These are phyloP conservation scores for Bombus confusus DNA, from an alignment of 1,140 invertebrate species.

Conservation along the genomic window DNA sequence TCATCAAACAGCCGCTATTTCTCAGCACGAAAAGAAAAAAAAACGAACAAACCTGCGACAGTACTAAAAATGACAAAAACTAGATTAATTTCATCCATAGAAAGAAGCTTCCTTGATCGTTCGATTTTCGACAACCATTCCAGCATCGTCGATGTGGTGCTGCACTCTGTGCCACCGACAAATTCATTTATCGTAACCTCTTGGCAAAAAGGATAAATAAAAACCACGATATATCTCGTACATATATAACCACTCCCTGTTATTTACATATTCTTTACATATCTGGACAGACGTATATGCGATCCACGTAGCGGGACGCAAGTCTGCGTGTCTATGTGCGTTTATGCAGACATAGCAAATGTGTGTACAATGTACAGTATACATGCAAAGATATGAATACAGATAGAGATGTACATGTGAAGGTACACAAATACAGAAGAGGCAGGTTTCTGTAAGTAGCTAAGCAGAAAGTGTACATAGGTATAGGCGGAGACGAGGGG, in stretches of 20 bases:
- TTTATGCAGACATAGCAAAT: background rate
- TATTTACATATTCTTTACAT: conserved; percentile 57
- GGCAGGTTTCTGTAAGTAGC: conserved; percentile 38
- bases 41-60: background rate
- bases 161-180: conserved; percentile 19
- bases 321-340: background rate
- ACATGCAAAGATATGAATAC: background rate
- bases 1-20: background rate
- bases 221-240: conserved; percentile 38
- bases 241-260: conserved; percentile 47
- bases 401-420: no score
- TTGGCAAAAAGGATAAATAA: conserved; percentile 23
- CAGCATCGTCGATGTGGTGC: background rate
- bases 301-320: background rate
- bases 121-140: conserved; percentile 11
- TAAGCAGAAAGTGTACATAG: conserved; percentile 69
- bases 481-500: conserved; percentile 79
- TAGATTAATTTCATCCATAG: background rate
- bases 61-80: background rate
- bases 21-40: no score
- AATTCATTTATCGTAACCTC: conserved; percentile 39
- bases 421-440: background rate
- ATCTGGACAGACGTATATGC: conserved; percentile 6
- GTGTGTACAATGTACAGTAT: no score
- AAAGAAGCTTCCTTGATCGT: background rate